Base-by-base conservation (phyloP, 2,797 vertebrate genomes). In the Enteromius trimaculatus region DNA sequence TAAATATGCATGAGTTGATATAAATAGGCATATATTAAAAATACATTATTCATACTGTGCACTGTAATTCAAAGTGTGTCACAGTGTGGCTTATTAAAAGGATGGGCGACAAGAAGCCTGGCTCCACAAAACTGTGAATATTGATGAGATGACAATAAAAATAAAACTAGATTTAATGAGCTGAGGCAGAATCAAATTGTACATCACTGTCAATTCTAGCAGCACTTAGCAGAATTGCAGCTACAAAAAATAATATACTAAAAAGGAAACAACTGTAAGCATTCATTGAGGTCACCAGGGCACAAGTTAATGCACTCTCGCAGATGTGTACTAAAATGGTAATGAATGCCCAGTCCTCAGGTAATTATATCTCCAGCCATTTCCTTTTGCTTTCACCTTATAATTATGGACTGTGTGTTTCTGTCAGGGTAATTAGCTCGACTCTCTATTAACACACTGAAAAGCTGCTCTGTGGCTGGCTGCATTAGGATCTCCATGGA, bases 1-100 rank as follows among this genome's bases (percentile, higher is more conserved):
- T 89, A 84, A 91, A 90, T 79, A 90, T 90, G 85, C 77, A 91
- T 86, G 86, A 87, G 69, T 47, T 60, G 87, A 87, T 88, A 89
- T n/a, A 65, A 64, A 39, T 21, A 58, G 55, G 55, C 23, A 4
- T 60, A 47, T 65, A 47, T 65, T 78, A 89, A 66, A 19, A 34
- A 87, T 91, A 11, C 85, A 91, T 90, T 89, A 90, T 91, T 92
- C 62, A 91, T 23, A 58, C 44, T 23, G 58, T 21, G 26, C 72
- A 65, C 17, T 26, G 23, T 34, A 62, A 49, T 29, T 66, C 42
- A 66, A 79, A 79, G 77, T 14, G 42, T 51, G 62, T 66, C 44
- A 64, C 53, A 26, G 26, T 23, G 60, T n/a, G 44, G 60, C 13
- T 47, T 72, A 34, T 72, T 69, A 53, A 29, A 60, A 47, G 11